Conservation (phyloP, 2,888 invertebrate genomes). For the Torymus auratus region DNA sequence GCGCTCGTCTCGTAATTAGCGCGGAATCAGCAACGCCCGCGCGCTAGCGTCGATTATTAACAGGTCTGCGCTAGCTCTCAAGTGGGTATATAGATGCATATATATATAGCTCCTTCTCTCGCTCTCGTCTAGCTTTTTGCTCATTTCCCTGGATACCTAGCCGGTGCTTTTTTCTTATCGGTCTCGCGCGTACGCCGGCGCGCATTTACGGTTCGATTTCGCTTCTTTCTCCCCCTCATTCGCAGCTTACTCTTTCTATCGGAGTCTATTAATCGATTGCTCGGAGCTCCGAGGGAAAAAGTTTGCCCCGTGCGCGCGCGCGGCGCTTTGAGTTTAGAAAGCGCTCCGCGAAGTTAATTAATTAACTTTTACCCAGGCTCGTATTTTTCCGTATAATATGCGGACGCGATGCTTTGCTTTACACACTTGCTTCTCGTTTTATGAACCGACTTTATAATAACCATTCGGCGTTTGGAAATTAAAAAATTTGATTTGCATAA, state of each 20-base stretch:
- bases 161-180: conserved; percentile 15
- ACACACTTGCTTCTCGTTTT: too few species aligned
- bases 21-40: conserved; percentile 21
- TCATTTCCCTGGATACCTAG: conserved; percentile 9
- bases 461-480: too few species aligned
- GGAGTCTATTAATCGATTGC: conserved; percentile 28
- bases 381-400: not conserved
- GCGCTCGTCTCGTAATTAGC: conserved; percentile 22
- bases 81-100: not conserved
- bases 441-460: too few species aligned
- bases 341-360: conserved; percentile 6
- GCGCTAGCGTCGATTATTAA: conserved; percentile 35
- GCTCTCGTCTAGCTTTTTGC: not conserved
- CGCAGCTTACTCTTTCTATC: not conserved
- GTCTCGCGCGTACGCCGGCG: too few species aligned
- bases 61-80: not conserved
- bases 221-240: not conserved
- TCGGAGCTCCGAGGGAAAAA: not conserved
- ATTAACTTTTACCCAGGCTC: conserved; percentile 15
- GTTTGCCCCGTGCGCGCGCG: not conserved
- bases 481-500: not conserved
- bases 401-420: too few species aligned
- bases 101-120: not conserved
- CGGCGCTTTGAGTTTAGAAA: conserved; percentile 22
- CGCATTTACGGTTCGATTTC: conserved; percentile 15